Conservation (phyloP, 2,888 invertebrate species). For the Drosophila nigricruria region DNA sequence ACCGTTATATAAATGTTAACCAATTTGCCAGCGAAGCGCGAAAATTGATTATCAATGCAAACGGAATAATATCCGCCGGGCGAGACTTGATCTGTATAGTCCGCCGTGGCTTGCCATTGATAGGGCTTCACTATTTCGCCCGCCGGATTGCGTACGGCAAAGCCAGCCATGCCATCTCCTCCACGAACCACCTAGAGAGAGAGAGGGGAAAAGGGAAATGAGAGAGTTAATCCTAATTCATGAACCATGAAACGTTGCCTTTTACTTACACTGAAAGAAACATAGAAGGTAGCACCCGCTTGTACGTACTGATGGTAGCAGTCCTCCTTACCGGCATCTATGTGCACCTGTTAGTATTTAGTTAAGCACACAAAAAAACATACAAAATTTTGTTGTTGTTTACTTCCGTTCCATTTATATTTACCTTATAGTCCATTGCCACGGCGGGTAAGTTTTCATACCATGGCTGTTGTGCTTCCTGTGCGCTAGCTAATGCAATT, state of each 20-base stretch:
- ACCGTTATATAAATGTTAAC: conserved; percentile 96
- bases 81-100: conserved; percentile 93
- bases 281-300: conserved; percentile 95
- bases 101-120: conserved; percentile 95
- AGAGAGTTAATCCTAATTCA: background rate
- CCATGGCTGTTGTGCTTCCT: conserved; percentile 89
- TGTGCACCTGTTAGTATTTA: conserved; percentile 87
- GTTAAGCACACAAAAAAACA: background rate
- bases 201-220: too few species aligned
- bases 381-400: conserved; percentile 15
- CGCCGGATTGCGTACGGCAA: conserved; percentile 94
- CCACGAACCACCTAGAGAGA: conserved; percentile 92
- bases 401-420: background rate
- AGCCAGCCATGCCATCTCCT: conserved; percentile 97
- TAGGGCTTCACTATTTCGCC: conserved; percentile 95
- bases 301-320: conserved; percentile 98
- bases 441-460: conserved; percentile 95
- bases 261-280: conserved; percentile 93
- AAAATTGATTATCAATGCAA: conserved; percentile 97
- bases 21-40: conserved; percentile 94
- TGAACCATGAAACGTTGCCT: background rate
- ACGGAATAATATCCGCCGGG: conserved; percentile 95
- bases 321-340: conserved; percentile 97
- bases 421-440: conserved; percentile 96
- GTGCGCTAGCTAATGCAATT: conserved; percentile 59